A percentile compares a stretch with the other conserved stretches of the same genome.
These are phyloP conservation scores for Nipponia nippon DNA, from an alignment of 2,113 vertebrate genomes.

Conservation along the genomic window DNA sequence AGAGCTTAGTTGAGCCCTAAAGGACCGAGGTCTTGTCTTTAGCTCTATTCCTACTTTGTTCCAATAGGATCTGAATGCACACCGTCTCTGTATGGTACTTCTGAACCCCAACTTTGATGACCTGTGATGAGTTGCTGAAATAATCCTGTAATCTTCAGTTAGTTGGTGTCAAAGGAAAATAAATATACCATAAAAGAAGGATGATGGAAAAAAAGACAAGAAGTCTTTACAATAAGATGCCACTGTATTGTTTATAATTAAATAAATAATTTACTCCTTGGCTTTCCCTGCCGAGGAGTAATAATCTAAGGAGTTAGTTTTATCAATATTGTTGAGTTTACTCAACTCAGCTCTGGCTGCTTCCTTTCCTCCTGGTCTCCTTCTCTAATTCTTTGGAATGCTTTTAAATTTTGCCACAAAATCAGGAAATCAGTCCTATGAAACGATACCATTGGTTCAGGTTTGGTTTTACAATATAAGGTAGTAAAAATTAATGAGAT, in stretches of 20 bases:
- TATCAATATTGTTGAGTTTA: conserved; percentile 5
- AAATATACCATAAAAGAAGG: neutral
- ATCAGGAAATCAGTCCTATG: neutral
- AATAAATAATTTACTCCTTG: neutral
- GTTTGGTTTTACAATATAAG: neutral
- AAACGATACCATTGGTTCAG: neutral
- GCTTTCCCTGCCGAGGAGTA: neutral
- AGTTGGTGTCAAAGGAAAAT: conserved; percentile 11
- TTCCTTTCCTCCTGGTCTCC: neutral
- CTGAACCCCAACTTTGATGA: neutral
- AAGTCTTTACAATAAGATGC: conserved; percentile 30
- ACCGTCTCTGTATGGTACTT: neutral
- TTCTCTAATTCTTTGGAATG: conserved; percentile 38
- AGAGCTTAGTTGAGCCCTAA: neutral
- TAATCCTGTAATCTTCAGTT: conserved; percentile 42
- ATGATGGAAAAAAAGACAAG: neutral
- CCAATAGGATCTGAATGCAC: neutral
- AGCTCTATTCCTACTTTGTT: neutral
- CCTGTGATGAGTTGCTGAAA: conserved; percentile 9
- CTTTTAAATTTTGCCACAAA: conserved; percentile 30
- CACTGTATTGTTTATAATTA: neutral
- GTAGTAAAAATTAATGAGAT: neutral
- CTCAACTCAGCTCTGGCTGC: neutral
- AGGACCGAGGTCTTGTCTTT: neutral
- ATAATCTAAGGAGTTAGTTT: conserved; percentile 36